phyloP scores from a whole-genome alignment of 2,888 invertebrate genomes.

The Mesorhabditis sp. region DNA sequence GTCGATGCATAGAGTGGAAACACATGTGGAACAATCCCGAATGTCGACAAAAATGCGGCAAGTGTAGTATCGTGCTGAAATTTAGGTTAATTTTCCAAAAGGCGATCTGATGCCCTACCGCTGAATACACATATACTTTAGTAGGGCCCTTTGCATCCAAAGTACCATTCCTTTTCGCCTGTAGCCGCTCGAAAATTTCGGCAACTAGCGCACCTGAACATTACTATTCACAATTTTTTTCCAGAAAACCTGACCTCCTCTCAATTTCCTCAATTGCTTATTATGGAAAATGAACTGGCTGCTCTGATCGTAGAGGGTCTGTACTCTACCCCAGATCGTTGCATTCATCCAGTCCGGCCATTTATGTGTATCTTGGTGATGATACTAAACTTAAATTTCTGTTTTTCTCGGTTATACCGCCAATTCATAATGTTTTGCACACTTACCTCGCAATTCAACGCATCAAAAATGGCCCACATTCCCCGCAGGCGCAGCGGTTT shows the following conservation, averaged over 20 bases:
- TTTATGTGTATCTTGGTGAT: conserved; percentile 35
- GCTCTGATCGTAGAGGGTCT: conserved; percentile 39
- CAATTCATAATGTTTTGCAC: too few relatives aligned
- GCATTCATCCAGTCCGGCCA: conserved; percentile 51
- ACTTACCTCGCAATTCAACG: conserved; percentile 42
- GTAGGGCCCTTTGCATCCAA: conserved; percentile 24
- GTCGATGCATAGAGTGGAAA: conserved; percentile 51
- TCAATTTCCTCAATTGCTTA: conserved; percentile 34
- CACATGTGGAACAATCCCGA: conserved; percentile 41
- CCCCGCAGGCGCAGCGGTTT: conserved; percentile 30
- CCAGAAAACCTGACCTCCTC: conserved; percentile 37
- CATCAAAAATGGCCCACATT: conserved; percentile 48
- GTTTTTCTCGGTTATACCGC: neutral
- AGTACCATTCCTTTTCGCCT: conserved; percentile 25
- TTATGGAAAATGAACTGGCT: conserved; percentile 39
- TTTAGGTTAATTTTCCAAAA: neutral
- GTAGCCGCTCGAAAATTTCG: conserved; percentile 47
- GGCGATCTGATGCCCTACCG: conserved; percentile 22
- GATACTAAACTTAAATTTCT: conserved; percentile 21
- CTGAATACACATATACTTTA: conserved; percentile 53
- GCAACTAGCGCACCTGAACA: conserved; percentile 42
- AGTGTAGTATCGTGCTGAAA: conserved; percentile 54
- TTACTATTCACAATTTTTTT: neutral
- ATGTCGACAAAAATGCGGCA: conserved; percentile 44
- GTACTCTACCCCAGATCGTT: conserved; percentile 31